phyloP scores from a whole-genome alignment of 2,113 vertebrate genomes.

The Pampusana beccarii region DNA sequence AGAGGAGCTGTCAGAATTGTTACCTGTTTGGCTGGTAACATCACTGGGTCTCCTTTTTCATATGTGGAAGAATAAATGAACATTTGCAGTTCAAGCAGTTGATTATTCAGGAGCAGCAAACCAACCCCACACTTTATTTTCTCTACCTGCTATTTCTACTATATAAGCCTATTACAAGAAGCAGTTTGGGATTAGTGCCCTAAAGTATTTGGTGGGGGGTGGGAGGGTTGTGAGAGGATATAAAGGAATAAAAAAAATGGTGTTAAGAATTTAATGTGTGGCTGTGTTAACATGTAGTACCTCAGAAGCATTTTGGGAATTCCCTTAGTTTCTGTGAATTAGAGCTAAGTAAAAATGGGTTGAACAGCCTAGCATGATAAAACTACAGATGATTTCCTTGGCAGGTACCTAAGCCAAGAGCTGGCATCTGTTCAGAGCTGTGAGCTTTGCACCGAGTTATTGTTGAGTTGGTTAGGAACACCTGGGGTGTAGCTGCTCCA shows the following conservation, averaged over 20 bases:
- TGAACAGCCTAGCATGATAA: background rate
- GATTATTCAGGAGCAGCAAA: background rate
- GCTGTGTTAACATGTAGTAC: background rate
- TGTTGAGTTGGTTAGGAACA: background rate
- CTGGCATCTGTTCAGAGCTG: constrained; percentile 2
- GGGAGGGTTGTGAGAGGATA: background rate
- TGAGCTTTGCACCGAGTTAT: background rate
- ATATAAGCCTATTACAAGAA: background rate
- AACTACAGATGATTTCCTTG: background rate
- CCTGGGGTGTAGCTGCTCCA: background rate
- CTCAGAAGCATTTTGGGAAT: background rate
- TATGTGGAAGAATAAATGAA: background rate
- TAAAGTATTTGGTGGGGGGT: background rate
- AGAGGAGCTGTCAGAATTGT: background rate
- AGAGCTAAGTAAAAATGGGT: background rate
- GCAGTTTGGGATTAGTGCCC: background rate
- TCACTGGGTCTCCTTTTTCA: background rate
- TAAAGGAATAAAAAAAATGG: background rate
- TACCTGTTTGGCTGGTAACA: background rate
- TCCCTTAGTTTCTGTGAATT: background rate
- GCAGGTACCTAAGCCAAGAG: background rate
- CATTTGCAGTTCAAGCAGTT: background rate
- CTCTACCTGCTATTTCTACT: background rate
- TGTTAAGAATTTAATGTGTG: background rate
- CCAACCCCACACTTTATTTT: background rate